phyloP scores from a whole-genome alignment of 1,140 invertebrate species.

The Papilio polyxenes region DNA sequence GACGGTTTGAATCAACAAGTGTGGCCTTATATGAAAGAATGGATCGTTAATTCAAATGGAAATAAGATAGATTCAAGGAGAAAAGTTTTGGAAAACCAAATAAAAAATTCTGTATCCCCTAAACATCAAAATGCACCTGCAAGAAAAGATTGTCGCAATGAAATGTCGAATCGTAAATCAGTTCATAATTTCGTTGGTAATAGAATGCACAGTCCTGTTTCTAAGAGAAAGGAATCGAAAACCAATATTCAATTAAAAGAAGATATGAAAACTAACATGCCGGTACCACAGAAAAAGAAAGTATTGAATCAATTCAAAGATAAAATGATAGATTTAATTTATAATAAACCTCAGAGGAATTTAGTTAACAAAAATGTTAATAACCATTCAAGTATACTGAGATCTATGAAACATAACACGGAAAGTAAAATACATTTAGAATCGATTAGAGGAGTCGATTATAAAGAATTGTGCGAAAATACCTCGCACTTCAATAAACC shows the following conservation, averaged over 20 bases:
- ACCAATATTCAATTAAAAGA: neutral
- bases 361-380: neutral
- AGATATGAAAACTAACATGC: slow-evolving; percentile 13
- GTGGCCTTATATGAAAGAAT: slow-evolving; percentile 69
- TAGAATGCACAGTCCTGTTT: neutral
- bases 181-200: slow-evolving; percentile 1
- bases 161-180: slow-evolving; percentile 1
- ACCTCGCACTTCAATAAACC: slow-evolving; percentile 32
- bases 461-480: slow-evolving; percentile 36
- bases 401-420: neutral
- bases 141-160: neutral
- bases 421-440: slow-evolving; percentile 30
- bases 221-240: slow-evolving; percentile 40
- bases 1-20: slow-evolving; percentile 61
- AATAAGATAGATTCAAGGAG: neutral
- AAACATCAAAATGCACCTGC: neutral
- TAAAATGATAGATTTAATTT: slow-evolving; percentile 63
- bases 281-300: slow-evolving; percentile 47
- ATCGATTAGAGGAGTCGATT: neutral
- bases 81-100: slow-evolving; percentile 11
- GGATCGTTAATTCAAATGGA: slow-evolving; percentile 41
- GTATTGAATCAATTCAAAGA: slow-evolving; percentile 58
- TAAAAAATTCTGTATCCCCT: neutral
- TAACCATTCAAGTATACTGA: neutral
- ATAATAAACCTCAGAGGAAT: slow-evolving; percentile 49